Evolutionary conservation across 2,113 vertebrate genomes (phyloP).

Genomic region (Aspidoscelis tigris): DNA sequence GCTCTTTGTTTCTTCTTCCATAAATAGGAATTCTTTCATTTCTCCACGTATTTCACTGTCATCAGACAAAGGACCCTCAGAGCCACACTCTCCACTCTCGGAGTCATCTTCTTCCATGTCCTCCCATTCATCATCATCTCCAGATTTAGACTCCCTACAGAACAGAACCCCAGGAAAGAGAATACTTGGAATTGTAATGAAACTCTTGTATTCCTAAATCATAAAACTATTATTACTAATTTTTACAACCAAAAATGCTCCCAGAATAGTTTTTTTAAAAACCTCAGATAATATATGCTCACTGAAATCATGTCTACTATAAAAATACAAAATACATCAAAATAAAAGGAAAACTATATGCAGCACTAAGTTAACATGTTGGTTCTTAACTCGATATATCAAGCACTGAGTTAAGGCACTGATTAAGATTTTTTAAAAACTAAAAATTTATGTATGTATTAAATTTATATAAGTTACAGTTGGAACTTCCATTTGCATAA

Average conservation of each 20-base stretch:
- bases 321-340: too few relatives aligned
- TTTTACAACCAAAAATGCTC: background rate
- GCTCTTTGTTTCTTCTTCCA: conserved; percentile 93
- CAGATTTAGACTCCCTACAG: conserved; percentile 62
- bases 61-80: conserved; percentile 77
- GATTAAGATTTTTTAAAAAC: background rate
- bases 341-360: too few relatives aligned
- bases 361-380: too few relatives aligned
- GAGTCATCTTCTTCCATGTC: conserved; percentile 75
- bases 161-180: background rate
- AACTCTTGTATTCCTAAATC: background rate
- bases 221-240: background rate
- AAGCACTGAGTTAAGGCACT: too few relatives aligned
- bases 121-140: conserved; percentile 84
- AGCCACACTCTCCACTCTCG: conserved; percentile 69
- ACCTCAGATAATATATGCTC: too few relatives aligned
- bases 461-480: background rate
- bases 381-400: background rate
- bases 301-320: too few relatives aligned
- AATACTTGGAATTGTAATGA: background rate
- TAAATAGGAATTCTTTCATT: conserved; percentile 81
- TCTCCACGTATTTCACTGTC: conserved; percentile 43
- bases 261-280: background rate
- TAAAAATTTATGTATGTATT: background rate
- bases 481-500: background rate